These are phyloP conservation scores for Bufotes viridis DNA, from an alignment of 2,797 vertebrate genomes.

Conservation along the genomic window DNA sequence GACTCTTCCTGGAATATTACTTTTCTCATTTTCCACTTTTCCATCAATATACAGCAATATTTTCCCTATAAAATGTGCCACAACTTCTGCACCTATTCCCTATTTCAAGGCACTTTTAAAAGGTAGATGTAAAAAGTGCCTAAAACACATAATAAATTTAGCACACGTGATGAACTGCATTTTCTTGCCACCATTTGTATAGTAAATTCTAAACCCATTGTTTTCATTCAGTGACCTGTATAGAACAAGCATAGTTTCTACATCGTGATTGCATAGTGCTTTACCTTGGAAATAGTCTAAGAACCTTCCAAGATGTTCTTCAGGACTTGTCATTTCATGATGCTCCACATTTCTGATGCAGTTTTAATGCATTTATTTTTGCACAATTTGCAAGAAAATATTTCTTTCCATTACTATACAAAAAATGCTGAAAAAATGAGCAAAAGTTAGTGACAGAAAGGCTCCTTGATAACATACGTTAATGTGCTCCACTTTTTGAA, in stretches of 20 bases:
- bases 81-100: no score
- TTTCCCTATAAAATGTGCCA: neutral
- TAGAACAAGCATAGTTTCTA: neutral
- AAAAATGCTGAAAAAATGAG: neutral
- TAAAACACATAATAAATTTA: neutral
- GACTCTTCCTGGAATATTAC: no score
- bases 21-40: no score
- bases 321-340: neutral
- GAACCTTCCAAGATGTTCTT: neutral
- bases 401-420: neutral
- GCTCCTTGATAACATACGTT: no score
- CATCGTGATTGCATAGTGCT: neutral
- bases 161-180: neutral
- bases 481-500: no score
- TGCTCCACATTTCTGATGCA: neutral
- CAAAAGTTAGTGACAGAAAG: neutral
- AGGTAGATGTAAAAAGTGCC: neutral
- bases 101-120: no score
- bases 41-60: neutral
- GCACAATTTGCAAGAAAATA: neutral
- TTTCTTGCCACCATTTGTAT: neutral
- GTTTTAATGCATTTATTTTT: neutral
- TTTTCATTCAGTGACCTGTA: neutral
- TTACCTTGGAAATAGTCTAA: neutral
- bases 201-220: neutral